Evolutionary conservation across 2,113 vertebrate species (phyloP).

Genomic region (Mus musculus): DNA sequence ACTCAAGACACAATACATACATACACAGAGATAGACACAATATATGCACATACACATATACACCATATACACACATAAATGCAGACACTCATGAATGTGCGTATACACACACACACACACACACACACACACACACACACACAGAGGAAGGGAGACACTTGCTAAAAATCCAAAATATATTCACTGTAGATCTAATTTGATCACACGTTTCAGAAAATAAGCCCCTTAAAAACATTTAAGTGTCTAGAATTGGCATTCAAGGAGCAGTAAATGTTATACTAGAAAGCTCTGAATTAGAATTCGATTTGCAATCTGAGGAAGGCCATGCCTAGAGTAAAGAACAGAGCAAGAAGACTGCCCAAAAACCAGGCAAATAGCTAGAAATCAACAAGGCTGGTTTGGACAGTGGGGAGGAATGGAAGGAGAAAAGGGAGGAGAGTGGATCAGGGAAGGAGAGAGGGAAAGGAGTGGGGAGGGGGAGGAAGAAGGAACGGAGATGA

Average conservation of each 20-base stretch:
- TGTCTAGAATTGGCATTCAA: neutral
- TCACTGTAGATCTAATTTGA: neutral
- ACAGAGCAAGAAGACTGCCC: neutral
- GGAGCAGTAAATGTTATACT: neutral
- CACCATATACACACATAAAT: no score
- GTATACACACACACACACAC: neutral
- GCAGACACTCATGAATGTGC: neutral
- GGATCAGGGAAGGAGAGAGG: no score
- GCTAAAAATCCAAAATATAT: neutral
- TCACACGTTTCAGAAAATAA: neutral
- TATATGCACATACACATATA: no score
- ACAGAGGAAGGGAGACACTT: neutral
- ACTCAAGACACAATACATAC: no score
- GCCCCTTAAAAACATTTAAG: neutral
- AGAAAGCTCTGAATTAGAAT: neutral
- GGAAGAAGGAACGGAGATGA: neutral
- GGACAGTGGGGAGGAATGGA: neutral
- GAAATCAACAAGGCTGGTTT: neutral
- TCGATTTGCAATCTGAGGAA: neutral
- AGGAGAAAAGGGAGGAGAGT: no score
- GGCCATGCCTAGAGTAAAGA: no score
- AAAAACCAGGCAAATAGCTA: fast-evolving
- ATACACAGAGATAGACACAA: no score
- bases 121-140: no score
- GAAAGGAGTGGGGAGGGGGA: no score